phyloP scores from a whole-genome alignment of 2,113 vertebrate species.

The Daphoenositta chrysoptera region DNA sequence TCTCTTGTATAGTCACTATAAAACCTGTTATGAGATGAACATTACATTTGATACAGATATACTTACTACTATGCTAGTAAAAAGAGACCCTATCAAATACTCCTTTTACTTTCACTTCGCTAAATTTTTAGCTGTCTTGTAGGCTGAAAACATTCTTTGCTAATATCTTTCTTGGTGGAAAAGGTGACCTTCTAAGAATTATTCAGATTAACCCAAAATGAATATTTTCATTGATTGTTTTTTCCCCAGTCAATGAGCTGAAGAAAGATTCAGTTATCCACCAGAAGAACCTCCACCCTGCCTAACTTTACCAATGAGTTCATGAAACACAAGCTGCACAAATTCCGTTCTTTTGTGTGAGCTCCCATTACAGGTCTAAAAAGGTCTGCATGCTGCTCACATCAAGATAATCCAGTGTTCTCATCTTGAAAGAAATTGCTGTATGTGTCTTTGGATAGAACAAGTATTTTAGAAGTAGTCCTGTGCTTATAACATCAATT shows the following conservation, averaged over 20 bases:
- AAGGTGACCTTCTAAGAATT: background rate
- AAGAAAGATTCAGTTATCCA: background rate
- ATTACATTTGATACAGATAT: background rate
- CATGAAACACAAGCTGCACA: background rate
- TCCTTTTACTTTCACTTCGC: background rate
- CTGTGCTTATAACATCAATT: background rate
- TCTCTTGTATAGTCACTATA: background rate
- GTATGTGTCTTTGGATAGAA: background rate
- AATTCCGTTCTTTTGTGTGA: background rate
- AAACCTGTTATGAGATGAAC: constrained; percentile 10
- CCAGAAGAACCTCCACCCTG: background rate
- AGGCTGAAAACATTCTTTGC: background rate
- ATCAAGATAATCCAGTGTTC: background rate
- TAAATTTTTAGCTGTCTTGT: background rate
- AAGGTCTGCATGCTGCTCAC: background rate
- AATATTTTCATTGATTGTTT: background rate
- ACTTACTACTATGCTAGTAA: background rate
- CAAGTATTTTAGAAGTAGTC: background rate
- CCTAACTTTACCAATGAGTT: background rate
- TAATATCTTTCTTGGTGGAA: background rate
- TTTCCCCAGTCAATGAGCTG: background rate
- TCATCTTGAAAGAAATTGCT: background rate
- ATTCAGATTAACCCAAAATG: background rate
- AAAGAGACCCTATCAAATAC: background rate
- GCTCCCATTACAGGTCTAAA: background rate